These are phyloP conservation scores for Onychomys arenicola DNA, from an alignment of 2,797 vertebrate species.

Conservation along the genomic window DNA sequence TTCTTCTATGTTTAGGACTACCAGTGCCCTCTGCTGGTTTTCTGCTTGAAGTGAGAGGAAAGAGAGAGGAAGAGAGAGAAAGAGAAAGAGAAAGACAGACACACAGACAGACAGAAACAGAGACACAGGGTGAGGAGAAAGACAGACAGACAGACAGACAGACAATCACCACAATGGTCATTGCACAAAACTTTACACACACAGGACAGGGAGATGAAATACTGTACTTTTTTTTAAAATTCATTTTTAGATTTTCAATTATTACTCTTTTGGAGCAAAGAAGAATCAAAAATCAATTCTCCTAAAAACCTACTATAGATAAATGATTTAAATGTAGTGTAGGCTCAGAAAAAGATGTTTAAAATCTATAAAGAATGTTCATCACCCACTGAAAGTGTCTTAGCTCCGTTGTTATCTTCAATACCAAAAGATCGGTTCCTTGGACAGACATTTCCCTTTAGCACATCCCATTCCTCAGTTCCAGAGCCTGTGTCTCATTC, in stretches of 20 bases:
- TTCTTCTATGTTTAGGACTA: conserved; percentile 53
- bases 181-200: not conserved
- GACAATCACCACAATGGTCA: not conserved
- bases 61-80: not conserved
- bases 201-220: not conserved
- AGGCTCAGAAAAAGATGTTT: not conserved
- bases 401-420: not conserved
- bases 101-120: not conserved
- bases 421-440: not conserved
- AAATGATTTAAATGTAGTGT: conserved; percentile 38
- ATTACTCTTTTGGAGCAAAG: conserved; percentile 63
- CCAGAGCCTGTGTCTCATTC: not conserved
- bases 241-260: conserved; percentile 55
- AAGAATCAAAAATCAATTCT: conserved; percentile 61
- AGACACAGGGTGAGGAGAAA: not conserved
- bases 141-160: not conserved
- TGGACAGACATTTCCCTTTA: not conserved
- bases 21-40: conserved; percentile 83
- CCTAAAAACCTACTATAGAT: conserved; percentile 40
- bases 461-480: not conserved
- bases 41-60: not conserved
- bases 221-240: not conserved
- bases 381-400: not conserved
- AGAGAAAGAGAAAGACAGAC: not conserved
- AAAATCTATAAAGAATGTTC: not conserved